Percentiles rank a stretch among this genome's conserved stretches.
phyloP scores from a whole-genome alignment of 2,113 vertebrate genomes.

The Trachemys scripta region DNA sequence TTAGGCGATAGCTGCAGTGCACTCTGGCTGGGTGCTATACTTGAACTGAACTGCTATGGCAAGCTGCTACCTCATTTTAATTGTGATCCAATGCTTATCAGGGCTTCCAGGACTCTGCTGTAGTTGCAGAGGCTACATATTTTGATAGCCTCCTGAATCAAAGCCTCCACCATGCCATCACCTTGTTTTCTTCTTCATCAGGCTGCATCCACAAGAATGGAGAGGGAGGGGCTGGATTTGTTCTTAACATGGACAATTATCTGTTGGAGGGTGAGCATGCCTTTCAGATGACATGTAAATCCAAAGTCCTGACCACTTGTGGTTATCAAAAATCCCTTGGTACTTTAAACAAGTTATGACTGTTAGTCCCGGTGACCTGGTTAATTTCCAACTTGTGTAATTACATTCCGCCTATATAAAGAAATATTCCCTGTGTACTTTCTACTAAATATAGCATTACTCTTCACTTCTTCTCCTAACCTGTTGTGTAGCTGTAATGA shows the following conservation, averaged over 20 bases:
- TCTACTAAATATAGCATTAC: not conserved
- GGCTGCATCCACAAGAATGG: not conserved
- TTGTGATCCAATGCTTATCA: not conserved
- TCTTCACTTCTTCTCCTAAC: not conserved
- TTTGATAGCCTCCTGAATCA: not conserved
- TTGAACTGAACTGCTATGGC: not conserved
- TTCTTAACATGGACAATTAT: not conserved
- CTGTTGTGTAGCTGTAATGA: not conserved
- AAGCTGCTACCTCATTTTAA: not conserved
- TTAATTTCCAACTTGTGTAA: not conserved
- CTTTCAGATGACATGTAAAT: not conserved
- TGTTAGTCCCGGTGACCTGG: not conserved
- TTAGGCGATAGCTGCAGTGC: not conserved
- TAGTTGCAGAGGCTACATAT: not conserved
- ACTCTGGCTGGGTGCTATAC: not conserved
- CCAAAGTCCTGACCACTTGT: not conserved
- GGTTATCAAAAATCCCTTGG: not conserved
- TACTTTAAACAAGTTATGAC: not conserved
- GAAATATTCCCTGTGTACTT: not conserved
- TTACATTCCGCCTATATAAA: not conserved
- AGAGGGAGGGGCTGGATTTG: not conserved
- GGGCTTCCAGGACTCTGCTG: not conserved
- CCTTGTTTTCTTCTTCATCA: not conserved
- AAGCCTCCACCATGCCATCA: not conserved
- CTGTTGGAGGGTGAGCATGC: not conserved